Percentiles rank a stretch among this genome's conserved stretches.
These are phyloP conservation scores for Sinosuthora webbiana DNA, from an alignment of 2,113 vertebrate genomes.

Conservation along the genomic window DNA sequence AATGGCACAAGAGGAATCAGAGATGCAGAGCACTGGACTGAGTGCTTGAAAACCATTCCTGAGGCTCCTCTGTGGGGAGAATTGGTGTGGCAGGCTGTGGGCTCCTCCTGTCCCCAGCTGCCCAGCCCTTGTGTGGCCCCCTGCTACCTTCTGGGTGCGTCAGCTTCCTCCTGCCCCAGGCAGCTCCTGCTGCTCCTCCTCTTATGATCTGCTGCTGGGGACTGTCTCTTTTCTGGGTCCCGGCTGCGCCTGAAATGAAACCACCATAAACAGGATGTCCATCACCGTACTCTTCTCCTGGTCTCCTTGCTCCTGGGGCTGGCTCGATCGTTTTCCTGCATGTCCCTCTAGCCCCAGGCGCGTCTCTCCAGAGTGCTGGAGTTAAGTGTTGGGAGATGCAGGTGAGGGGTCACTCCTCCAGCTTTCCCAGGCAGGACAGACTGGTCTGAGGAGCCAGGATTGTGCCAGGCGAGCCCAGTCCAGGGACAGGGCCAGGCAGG, in stretches of 20 bases:
- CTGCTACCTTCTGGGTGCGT: neutral
- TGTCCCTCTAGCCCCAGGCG: neutral
- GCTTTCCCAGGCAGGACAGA: neutral
- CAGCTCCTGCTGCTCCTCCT: constrained; percentile 29
- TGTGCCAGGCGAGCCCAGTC: neutral
- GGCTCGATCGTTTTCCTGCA: rapidly evolving
- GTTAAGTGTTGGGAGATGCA: neutral
- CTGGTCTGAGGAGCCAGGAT: neutral
- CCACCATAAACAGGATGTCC: neutral
- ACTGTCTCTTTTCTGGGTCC: neutral
- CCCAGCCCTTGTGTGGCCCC: neutral
- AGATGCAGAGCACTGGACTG: neutral
- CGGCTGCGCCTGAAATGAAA: neutral
- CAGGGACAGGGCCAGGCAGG: neutral
- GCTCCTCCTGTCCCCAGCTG: neutral
- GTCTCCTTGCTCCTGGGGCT: neutral
- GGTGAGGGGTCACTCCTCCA: neutral
- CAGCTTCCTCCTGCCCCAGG: constrained; percentile 30
- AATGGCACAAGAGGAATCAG: neutral
- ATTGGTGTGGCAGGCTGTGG: neutral
- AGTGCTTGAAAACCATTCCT: neutral
- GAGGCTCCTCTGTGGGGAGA: neutral
- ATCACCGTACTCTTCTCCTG: rapidly evolving
- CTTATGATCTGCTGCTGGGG: neutral
- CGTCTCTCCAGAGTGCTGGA: neutral